These are phyloP conservation scores for Terebella lapidaria DNA, from an alignment of 2,888 invertebrate genomes.

Conservation along the genomic window DNA sequence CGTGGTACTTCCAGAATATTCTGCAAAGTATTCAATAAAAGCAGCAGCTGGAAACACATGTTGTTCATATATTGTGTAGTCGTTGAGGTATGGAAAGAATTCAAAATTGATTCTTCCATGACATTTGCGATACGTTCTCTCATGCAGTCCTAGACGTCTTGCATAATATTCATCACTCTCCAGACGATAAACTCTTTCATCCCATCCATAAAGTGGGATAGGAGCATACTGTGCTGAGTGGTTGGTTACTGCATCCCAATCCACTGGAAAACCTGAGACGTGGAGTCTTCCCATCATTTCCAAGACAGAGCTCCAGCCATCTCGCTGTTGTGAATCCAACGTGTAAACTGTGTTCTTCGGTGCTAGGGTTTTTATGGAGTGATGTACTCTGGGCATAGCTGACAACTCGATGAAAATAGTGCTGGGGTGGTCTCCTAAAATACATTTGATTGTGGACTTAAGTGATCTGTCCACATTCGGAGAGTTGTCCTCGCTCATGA, in stretches of 20 bases:
- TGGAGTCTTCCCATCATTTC: slow-evolving; percentile 8
- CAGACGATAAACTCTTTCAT: not conserved
- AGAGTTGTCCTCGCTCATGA: too few relatives aligned
- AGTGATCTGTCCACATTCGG: too few relatives aligned
- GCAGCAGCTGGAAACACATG: not conserved
- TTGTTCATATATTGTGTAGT: not conserved
- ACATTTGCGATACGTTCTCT: not conserved
- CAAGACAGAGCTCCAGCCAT: not conserved
- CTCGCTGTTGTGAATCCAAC: too few relatives aligned
- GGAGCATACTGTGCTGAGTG: not conserved
- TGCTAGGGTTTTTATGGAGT: too few relatives aligned
- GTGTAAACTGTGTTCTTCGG: too few relatives aligned
- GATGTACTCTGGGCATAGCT: slow-evolving; percentile 8
- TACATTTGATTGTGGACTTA: too few relatives aligned
- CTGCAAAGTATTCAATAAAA: not conserved
- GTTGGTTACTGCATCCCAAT: slow-evolving; percentile 10
- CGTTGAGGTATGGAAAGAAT: not conserved
- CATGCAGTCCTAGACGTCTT: not conserved
- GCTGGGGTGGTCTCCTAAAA: slow-evolving; percentile 7
- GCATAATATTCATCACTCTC: slow-evolving; percentile 1
- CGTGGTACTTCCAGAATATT: not conserved
- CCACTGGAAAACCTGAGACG: not conserved
- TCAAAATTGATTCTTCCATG: not conserved
- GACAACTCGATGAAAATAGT: slow-evolving; percentile 12
- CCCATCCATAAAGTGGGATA: slow-evolving; percentile 2